Evolutionary conservation across 2,888 invertebrate species (phyloP), one percentile per base, ranked within the genome.

Genomic region (Nycteola revayana): DNA sequence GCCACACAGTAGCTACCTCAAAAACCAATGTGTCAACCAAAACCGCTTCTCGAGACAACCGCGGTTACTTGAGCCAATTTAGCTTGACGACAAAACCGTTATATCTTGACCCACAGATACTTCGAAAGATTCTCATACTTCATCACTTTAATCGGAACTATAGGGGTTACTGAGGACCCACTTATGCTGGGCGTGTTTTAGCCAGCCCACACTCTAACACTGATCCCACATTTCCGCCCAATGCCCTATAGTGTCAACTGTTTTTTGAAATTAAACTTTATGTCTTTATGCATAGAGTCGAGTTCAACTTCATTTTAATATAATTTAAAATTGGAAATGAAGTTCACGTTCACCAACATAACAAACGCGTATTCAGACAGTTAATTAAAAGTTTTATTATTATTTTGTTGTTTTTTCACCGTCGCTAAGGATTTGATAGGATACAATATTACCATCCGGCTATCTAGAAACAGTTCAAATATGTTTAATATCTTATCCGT

Each of bases 51-150:
- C 61, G 69, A 80, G 81, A 79, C 75, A 66, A 66, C 66, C 62
- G 66, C 65, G 66, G 75, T 80, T 84, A 84, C 84, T 86, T 82
- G 71, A 83, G 75, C 76, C 87, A 87, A 87, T 86, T 88, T 84
- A 85, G 65, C 57, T 50, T 56, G 46, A 62, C 68, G 58, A 59
- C 57, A 25, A 44, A 49, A 53, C 87, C 84, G 83, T 42, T 51
- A 33, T 66, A 48, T 52, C 32, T 45, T 66, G 86, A 74, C 53
- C 81, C n/a, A 52, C 55, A 70, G 37, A 42, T 42, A 60, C 61
- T 56, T 53, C 52, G 38, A 57, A 52, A 55, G 60, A 64, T 66
- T 48, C 40, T 28, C 10, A 20, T 26, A 23, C 40, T 11, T 36
- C 41, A 45, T 37, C 25, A 28, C 31, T 40, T 62, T 54, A 54